Evolutionary conservation across 1,140 invertebrate genomes (phyloP).

Genomic region (Microplitis mediator): DNA sequence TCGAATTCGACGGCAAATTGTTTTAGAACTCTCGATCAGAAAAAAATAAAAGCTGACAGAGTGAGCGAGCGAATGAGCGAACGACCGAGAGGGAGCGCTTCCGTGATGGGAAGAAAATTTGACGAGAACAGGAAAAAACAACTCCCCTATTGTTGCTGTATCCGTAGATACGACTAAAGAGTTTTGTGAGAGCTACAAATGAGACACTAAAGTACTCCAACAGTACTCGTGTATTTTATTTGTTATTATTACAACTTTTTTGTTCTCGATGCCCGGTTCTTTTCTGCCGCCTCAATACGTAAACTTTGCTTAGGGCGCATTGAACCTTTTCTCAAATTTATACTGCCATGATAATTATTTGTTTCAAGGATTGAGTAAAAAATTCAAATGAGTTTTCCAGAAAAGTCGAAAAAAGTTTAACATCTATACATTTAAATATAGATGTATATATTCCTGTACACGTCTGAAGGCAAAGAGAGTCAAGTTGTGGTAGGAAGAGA

Average conservation of each 20-base stretch:
- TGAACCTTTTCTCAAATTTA: slow-evolving; percentile 26
- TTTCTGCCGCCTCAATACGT: background rate
- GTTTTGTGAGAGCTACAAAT: too few relatives aligned
- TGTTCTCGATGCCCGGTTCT: too few relatives aligned
- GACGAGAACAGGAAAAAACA: background rate
- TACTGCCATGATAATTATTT: slow-evolving; percentile 58
- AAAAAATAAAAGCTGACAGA: background rate
- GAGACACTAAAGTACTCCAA: too few relatives aligned
- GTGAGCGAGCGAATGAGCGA: too few relatives aligned
- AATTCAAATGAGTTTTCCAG: slow-evolving; percentile 55
- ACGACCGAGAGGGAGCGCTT: too few relatives aligned
- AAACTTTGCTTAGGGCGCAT: background rate
- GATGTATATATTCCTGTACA: background rate
- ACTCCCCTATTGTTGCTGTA: too few relatives aligned
- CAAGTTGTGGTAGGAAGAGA: slow-evolving; percentile 16
- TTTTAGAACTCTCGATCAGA: background rate
- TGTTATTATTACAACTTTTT: too few relatives aligned
- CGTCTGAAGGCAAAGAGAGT: slow-evolving; percentile 14
- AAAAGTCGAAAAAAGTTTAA: slow-evolving; percentile 24
- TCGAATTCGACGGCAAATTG: background rate
- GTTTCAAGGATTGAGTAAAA: slow-evolving; percentile 54
- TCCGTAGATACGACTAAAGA: too few relatives aligned
- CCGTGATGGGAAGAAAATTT: background rate
- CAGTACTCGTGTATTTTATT: background rate
- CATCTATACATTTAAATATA: background rate